These are phyloP conservation scores for Phylloscopus whistleri DNA, from an alignment of 2,113 vertebrate genomes.

Conservation along the genomic window DNA sequence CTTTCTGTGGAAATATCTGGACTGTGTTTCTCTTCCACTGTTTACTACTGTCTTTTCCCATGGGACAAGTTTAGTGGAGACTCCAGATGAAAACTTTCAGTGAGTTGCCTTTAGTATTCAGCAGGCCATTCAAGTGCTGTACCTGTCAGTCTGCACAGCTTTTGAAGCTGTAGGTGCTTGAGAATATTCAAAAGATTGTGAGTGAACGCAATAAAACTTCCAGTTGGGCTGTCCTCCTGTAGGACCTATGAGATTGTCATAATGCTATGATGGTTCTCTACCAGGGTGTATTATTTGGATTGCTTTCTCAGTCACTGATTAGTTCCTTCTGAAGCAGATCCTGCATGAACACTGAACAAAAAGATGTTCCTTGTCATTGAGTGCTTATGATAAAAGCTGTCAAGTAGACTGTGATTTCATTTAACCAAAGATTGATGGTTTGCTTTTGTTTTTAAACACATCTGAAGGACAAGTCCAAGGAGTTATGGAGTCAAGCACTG, in stretches of 20 bases:
- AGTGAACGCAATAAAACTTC: background rate
- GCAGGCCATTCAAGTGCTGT: background rate
- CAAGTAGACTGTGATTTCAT: background rate
- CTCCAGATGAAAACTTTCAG: conserved; percentile 28
- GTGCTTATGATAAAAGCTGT: background rate
- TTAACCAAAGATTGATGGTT: background rate
- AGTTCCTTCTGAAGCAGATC: background rate
- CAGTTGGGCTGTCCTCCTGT: background rate
- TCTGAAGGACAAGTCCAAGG: background rate
- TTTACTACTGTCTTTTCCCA: conserved; percentile 52
- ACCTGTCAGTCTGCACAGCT: background rate
- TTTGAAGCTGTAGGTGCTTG: background rate
- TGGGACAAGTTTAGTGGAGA: background rate
- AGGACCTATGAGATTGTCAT: background rate
- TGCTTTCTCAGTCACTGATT: background rate
- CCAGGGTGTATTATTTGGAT: background rate
- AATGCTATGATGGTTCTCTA: background rate
- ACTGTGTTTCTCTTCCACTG: conserved; percentile 29
- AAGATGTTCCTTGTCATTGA: background rate
- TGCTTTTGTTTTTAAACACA: background rate
- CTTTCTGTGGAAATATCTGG: conserved; percentile 45
- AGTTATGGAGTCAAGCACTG: background rate
- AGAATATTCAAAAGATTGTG: background rate
- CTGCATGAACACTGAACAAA: background rate
- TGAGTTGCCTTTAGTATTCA: background rate